Base-by-base conservation (phyloP, 2,797 vertebrate genomes). In the Darevskia nairensis region DNA sequence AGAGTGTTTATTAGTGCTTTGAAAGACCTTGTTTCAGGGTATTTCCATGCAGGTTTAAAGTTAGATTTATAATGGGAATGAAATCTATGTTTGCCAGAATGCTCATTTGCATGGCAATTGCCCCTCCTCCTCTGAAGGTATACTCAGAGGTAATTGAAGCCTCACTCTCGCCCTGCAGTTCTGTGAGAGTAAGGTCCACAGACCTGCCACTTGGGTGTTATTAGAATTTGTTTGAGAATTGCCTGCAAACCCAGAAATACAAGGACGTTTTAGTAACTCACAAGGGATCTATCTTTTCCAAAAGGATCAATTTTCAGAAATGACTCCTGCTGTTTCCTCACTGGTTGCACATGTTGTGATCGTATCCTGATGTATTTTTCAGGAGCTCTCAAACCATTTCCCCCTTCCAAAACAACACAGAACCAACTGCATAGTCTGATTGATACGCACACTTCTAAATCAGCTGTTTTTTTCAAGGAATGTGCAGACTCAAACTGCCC, bases 31-130 rank as follows among this genome's bases (percentile, higher is more conserved):
- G 9, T n/a, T 27, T 59, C 46, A 72, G 68, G 27, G 23, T n/a
- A 23, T 39, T 41, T 59, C 39, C 68, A 61, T 44, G 78, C 68
- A 76, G 74, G 44, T 79, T 68, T 69, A 74, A 72, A 74, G 68
- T 44, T 66, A 10, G 9, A 32, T 59, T 25, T 83, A 23, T 55
- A 41, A 68, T 69, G 81, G 8, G 9, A 76, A 66, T 68, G 41
- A 87, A 59, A 78, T 19, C 9, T 39, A 35, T 3, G 29, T 50
- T 39, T 21, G 66, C 27, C 27, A 64, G 6, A 13, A 59, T 83
- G 64, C 27, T 88, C 61, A 83, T 77, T 77, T 84, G 35, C 68
- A 74, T 74, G 50, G 80, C 50, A 88, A 72, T 19, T 44, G 46
- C 61, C 50, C 69, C 44, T 64, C 39, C 6, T 46, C 50, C 23